A percentile compares a stretch with the other conserved stretches of the same genome.
Evolutionary conservation across 2,113 vertebrate genomes (phyloP).

Genomic region (Dissostichus mawsoni): DNA sequence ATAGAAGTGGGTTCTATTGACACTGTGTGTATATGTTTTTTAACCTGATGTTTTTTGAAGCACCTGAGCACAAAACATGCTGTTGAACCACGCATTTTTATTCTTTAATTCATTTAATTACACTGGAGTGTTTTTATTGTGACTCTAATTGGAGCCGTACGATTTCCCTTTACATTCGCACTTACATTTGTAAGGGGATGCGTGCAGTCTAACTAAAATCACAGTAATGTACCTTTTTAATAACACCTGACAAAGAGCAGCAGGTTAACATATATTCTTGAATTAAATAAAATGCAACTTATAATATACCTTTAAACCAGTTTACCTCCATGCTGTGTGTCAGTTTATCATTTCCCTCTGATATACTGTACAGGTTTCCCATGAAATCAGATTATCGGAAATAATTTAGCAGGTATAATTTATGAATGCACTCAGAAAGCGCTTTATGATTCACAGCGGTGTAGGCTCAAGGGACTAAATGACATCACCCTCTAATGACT

Average conservation of each 20-base stretch:
- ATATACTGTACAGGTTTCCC: background rate
- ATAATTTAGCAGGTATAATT: background rate
- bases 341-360: background rate
- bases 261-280: background rate
- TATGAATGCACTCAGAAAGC: constrained; percentile 10
- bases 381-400: background rate
- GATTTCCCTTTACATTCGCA: background rate
- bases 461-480: constrained; percentile 33
- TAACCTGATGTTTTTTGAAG: too few relatives aligned
- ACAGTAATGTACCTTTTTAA: background rate
- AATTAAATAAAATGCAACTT: background rate
- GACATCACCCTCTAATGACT: constrained; percentile 39
- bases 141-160: background rate
- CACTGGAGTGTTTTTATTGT: background rate
- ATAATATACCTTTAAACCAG: background rate
- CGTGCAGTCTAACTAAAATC: background rate
- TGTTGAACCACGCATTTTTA: too few relatives aligned
- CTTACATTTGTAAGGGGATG: background rate
- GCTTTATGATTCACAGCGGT: background rate
- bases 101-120: background rate
- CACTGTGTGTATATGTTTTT: too few relatives aligned
- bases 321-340: background rate
- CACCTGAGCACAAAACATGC: too few relatives aligned
- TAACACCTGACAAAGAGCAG: background rate
- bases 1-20: background rate